Percentiles rank a stretch among this genome's conserved stretches.
phyloP scores from a whole-genome alignment of 2,888 invertebrate species.

The Lutraria lutraria region DNA sequence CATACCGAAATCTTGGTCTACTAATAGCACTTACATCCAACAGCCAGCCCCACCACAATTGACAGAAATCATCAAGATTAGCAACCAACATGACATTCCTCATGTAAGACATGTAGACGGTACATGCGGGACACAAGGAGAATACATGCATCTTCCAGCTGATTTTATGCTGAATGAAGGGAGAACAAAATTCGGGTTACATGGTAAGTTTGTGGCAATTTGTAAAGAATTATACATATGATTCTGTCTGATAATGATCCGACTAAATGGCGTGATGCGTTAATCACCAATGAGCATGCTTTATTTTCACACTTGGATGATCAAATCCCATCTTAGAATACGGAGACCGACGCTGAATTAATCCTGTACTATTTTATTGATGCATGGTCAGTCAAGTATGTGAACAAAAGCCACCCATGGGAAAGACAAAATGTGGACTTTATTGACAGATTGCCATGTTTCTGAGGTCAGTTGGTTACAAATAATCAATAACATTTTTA shows the following conservation, averaged over 20 bases:
- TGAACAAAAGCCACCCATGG: too few species aligned
- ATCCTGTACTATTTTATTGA: not conserved
- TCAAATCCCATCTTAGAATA: not conserved
- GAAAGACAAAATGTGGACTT: too few species aligned
- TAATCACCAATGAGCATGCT: not conserved
- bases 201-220: conserved; percentile 12
- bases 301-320: not conserved
- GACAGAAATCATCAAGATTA: not conserved
- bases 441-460: too few species aligned
- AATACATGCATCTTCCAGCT: conserved; percentile 2
- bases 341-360: not conserved
- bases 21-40: not conserved
- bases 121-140: not conserved
- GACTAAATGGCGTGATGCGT: not conserved
- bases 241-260: too few species aligned
- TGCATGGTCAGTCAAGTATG: not conserved
- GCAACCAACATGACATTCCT: not conserved
- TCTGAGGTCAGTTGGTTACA: too few species aligned
- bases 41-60: not conserved
- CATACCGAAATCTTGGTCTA: not conserved
- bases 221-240: too few species aligned
- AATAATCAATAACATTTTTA: too few species aligned
- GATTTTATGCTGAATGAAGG: not conserved
- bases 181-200: not conserved
- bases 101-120: not conserved